These are phyloP conservation scores for Aptenodytes forsteri DNA, from an alignment of 2,113 vertebrate species.

Conservation along the genomic window DNA sequence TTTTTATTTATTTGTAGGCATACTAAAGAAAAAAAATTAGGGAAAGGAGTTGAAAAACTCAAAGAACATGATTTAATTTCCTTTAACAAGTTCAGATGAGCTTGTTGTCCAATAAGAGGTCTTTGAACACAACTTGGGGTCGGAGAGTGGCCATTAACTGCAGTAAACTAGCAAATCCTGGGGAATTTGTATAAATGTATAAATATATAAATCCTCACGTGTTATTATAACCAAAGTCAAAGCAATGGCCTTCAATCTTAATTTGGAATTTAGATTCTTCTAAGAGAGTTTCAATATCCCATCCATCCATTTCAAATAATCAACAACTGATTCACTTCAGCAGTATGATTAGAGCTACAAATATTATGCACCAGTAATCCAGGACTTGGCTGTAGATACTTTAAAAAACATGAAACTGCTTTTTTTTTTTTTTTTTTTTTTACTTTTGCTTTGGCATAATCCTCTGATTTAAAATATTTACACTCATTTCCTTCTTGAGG, in stretches of 20 bases:
- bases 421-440: too few relatives aligned
- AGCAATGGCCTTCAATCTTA: background rate
- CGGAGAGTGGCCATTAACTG: background rate
- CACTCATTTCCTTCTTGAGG: background rate
- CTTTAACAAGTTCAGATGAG: background rate
- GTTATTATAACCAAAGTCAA: background rate
- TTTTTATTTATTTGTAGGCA: background rate
- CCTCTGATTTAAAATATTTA: background rate
- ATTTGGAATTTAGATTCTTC: conserved; percentile 10
- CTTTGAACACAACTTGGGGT: background rate
- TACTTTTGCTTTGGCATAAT: background rate
- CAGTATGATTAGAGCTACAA: background rate
- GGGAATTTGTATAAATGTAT: background rate
- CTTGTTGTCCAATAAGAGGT: background rate
- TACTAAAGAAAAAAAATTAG: background rate
- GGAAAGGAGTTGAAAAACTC: background rate
- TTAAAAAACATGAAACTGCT: background rate
- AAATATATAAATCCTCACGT: background rate
- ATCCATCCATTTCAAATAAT: conserved; percentile 9
- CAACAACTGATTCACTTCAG: background rate
- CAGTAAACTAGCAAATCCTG: background rate
- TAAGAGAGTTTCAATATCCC: background rate
- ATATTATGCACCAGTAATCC: background rate
- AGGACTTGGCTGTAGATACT: background rate
- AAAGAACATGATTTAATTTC: background rate